Evolutionary conservation across 2,888 invertebrate species (phyloP).

Genomic region (Caenorhabditis doughertyi): DNA sequence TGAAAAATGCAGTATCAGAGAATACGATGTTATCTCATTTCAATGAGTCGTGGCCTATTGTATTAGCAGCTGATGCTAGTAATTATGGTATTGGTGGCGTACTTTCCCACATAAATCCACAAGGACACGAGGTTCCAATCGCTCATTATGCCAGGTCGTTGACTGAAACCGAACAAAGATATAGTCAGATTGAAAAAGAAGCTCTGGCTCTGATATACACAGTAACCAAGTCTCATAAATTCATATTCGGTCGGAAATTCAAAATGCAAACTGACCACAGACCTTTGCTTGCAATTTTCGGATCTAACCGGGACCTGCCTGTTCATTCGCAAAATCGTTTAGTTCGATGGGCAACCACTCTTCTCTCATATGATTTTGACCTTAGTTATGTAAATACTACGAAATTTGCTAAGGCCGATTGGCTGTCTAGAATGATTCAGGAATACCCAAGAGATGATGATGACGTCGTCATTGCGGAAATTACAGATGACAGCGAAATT

Average conservation of each 20-base stretch:
- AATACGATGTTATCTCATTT: conserved; percentile 15
- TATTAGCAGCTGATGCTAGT: conserved; percentile 18
- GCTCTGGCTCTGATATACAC: conserved; percentile 47
- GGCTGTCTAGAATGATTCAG: neutral
- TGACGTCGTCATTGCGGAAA: neutral
- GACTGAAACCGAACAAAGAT: conserved; percentile 36
- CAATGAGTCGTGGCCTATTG: neutral
- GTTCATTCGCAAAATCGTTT: neutral
- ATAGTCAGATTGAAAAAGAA: conserved; percentile 63
- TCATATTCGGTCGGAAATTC: conserved; percentile 51
- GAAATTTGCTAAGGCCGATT: neutral
- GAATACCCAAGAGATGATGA: neutral
- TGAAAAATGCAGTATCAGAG: conserved; percentile 46
- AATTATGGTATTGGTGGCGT: neutral
- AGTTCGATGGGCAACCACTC: conserved; percentile 1
- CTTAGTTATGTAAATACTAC: neutral
- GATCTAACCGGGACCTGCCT: neutral
- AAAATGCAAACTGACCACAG: conserved; percentile 62
- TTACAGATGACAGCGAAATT: neutral
- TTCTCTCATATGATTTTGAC: conserved; percentile 3
- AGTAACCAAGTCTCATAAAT: conserved; percentile 51
- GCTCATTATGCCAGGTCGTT: conserved; percentile 27
- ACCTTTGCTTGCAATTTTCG: conserved; percentile 58
- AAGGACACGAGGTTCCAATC: conserved; percentile 40
- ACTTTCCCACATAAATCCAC: neutral